phyloP scores from a whole-genome alignment of 2,797 vertebrate species.

The Rhabdomys pumilio region DNA sequence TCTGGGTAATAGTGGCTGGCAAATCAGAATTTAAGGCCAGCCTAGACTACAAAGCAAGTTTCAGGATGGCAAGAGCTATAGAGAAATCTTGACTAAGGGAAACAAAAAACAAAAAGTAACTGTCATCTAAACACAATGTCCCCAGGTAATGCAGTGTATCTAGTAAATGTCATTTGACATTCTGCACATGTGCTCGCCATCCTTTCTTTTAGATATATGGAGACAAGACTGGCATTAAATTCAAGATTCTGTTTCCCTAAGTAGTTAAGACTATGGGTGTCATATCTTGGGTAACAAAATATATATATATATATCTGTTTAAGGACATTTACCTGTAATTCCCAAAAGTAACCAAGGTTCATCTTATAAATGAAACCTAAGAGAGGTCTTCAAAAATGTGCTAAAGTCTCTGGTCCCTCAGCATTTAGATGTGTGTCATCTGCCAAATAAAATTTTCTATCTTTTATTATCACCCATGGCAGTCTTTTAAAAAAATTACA shows the following conservation, averaged over 20 bases:
- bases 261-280: background rate
- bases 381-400: background rate
- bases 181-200: background rate
- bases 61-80: background rate
- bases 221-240: background rate
- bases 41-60: background rate
- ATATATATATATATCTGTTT: background rate
- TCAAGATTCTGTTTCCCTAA: background rate
- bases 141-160: background rate
- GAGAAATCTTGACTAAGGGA: background rate
- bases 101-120: background rate
- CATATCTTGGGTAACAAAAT: background rate
- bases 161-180: background rate
- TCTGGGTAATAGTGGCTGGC: background rate
- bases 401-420: background rate
- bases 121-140: background rate
- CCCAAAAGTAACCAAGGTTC: background rate
- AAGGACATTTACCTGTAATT: background rate
- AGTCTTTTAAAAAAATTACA: background rate
- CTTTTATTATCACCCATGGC: background rate
- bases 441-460: background rate
- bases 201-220: background rate
- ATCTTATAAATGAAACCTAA: background rate
- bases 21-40: background rate
- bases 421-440: background rate